Percentiles rank a stretch among this genome's conserved stretches.
Evolutionary conservation across 2,888 invertebrate species (phyloP).

Genomic region (Periphyllus acericola): DNA sequence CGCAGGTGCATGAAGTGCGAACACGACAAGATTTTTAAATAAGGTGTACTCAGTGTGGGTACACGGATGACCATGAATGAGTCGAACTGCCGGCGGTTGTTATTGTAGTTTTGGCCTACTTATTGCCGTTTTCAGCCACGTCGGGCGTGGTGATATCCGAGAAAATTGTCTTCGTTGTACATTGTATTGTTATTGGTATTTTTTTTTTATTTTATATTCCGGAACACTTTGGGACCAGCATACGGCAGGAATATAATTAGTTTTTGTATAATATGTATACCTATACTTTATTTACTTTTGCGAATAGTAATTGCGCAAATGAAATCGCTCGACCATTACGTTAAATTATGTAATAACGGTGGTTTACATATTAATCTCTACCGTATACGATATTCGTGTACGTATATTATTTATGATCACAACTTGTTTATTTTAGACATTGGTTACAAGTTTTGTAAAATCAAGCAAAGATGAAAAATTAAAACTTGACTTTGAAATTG

Average conservation of each 20-base stretch:
- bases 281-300: not conserved
- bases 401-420: not conserved
- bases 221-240: conserved; percentile 32
- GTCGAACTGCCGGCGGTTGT: conserved; percentile 48
- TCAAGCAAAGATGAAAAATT: not conserved
- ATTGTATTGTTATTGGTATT: conserved; percentile 2
- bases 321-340: conserved; percentile 55
- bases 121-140: conserved; percentile 32
- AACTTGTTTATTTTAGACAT: not conserved
- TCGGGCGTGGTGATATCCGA: conserved; percentile 36
- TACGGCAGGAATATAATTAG: conserved; percentile 18
- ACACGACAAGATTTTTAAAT: conserved; percentile 55
- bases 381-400: conserved; percentile 7
- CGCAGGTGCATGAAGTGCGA: conserved; percentile 35
- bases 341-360: conserved; percentile 28
- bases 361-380: conserved; percentile 43
- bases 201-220: not conserved
- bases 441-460: not conserved
- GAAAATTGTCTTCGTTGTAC: conserved; percentile 48
- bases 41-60: conserved; percentile 16
- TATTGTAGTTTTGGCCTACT: conserved; percentile 57
- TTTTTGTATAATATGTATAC: not conserved
- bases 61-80: conserved; percentile 58
- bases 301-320: conserved; percentile 40
- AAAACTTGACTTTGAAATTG: not conserved